Base-by-base conservation (phyloP, 1,140 invertebrate species). In the Sminthurides bifidus region DNA sequence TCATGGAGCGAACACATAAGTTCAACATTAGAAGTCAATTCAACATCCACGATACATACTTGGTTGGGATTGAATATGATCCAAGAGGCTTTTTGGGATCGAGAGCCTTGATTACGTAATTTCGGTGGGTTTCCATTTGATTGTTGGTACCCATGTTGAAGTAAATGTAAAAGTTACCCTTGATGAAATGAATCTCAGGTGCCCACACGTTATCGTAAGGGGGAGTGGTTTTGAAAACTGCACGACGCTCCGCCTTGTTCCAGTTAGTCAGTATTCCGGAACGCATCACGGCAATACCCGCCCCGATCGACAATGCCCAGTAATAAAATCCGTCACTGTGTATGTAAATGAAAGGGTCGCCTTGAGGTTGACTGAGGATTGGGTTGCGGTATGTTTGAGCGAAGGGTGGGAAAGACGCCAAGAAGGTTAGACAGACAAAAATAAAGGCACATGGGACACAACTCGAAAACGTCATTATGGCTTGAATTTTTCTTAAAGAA, bases 211-310 rank as follows among this genome's bases (percentile, higher is more conserved):
- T 44, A 0, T 24, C 45, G 6, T 48, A 24, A 19, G 43, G 43
- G 12, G 19, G 2, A 21, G 41, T 21, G 3, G 56, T 51, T 12
- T 24, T 2, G 10, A 35, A 43, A 27, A 58, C 43, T 3, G 26
- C 10, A 35, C 1, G 35, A 19, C 56, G 37, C 23, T 58, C 50
- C 0, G 56, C 43, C 23, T 53, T 35, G 46, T 51, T 46, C 48
- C 48, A 58, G 27, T 51, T 67, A 59, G 5, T 72, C 63, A 65
- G 67, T 68, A 10, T 72, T 72, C 56, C 69, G 3, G 45, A 35
- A 59, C 62, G 73, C 14, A 73, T 74, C 56, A 73, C 73, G 54
- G 67, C 66, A 8, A 72, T 69, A 38, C 48, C 52, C 17, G 38
- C 41, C 21, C 51, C 30, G 17, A 56, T 43, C 2, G 67, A 68